phyloP scores from a whole-genome alignment of 2,113 vertebrate genomes.

The Oceanites oceanicus region DNA sequence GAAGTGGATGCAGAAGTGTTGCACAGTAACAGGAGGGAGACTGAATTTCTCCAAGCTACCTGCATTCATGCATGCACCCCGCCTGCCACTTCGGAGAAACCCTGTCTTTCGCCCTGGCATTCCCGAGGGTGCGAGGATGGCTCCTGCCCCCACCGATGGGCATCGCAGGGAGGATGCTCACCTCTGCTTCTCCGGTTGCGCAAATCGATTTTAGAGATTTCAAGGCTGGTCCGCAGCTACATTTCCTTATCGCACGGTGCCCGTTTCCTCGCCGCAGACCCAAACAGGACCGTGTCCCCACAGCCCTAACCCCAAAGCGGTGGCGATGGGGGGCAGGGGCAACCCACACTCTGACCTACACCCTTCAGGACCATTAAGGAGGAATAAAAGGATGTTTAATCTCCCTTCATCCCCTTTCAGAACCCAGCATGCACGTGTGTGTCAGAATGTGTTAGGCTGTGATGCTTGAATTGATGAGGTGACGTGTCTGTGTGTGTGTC shows the following conservation, averaged over 20 bases:
- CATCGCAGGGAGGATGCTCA: rapidly evolving
- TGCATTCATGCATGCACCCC: rapidly evolving
- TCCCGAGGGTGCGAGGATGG: neutral
- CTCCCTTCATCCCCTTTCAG: neutral
- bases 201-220: neutral
- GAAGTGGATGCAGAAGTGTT: conserved; percentile 26
- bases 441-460: neutral
- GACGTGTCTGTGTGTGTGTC: too few relatives aligned
- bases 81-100: neutral
- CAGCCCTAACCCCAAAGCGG: neutral
- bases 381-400: neutral
- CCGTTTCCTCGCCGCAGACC: neutral
- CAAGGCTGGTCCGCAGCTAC: neutral
- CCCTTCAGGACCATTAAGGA: neutral
- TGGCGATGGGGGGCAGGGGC: neutral
- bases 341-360: neutral
- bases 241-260: neutral
- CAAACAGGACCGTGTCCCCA: rapidly evolving
- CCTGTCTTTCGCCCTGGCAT: neutral
- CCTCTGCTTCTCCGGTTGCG: rapidly evolving
- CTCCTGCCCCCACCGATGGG: neutral
- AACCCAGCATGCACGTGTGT: neutral
- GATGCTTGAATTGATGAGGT: neutral
- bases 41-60: neutral
- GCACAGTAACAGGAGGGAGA: neutral